A percentile compares a stretch with the other conserved stretches of the same genome.
phyloP scores from a whole-genome alignment of 2,113 vertebrate species.

The Catagonus wagneri region DNA sequence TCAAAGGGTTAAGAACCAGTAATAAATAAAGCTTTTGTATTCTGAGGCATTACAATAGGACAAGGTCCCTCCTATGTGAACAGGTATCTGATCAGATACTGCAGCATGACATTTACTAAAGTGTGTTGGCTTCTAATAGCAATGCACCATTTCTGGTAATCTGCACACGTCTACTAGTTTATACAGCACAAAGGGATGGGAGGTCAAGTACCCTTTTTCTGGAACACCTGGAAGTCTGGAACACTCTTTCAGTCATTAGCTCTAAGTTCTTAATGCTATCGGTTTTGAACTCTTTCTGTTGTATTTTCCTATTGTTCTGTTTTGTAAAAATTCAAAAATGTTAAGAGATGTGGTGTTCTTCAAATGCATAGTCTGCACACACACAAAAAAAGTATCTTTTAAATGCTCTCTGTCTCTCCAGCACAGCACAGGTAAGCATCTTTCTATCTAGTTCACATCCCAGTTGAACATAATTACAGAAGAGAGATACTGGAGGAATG shows the following conservation, averaged over 20 bases:
- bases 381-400: background rate
- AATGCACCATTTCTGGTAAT: background rate
- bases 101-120: fast-evolving
- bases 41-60: background rate
- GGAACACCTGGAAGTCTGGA: background rate
- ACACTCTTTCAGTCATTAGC: background rate
- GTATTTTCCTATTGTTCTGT: background rate
- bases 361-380: background rate
- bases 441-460: background rate
- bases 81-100: background rate
- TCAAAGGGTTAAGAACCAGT: background rate
- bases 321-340: background rate
- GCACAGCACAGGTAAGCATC: background rate
- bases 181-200: background rate
- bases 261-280: background rate
- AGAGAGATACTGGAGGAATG: background rate
- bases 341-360: background rate
- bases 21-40: background rate
- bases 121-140: fast-evolving
- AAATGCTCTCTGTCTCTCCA: background rate
- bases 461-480: background rate
- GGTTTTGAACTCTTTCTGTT: slow-evolving; percentile 1
- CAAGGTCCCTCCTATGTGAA: background rate
- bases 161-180: background rate
- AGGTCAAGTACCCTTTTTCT: background rate